Conservation (phyloP, 92 coral and sea anemone species). For the Paragorgia papillata region DNA sequence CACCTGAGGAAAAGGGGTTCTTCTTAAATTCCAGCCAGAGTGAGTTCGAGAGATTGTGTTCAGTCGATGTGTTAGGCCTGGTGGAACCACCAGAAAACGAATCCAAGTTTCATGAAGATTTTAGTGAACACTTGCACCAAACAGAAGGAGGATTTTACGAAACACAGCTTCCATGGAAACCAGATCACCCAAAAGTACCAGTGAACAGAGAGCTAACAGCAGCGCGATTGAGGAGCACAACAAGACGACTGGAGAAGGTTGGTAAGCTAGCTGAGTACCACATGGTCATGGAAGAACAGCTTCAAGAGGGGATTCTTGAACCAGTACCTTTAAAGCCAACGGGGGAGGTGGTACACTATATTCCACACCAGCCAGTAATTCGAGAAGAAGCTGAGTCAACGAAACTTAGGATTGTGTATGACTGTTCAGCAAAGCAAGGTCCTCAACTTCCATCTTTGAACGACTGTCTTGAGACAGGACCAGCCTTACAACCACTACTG, state of each 20-base stretch:
- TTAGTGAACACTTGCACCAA: slow-evolving; percentile 50
- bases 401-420: slow-evolving; percentile 62
- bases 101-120: slow-evolving; percentile 50
- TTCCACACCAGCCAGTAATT: slow-evolving; percentile 62
- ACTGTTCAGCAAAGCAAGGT: slow-evolving; percentile 56
- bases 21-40: slow-evolving; percentile 52
- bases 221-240: slow-evolving; percentile 56
- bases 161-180: slow-evolving; percentile 70
- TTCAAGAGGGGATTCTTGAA: slow-evolving; percentile 41
- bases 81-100: slow-evolving; percentile 23
- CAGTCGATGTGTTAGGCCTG: slow-evolving; percentile 70
- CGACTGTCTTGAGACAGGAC: slow-evolving; percentile 64
- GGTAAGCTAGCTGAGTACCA: not conserved
- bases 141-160: slow-evolving; percentile 55
- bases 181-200: slow-evolving; percentile 54
- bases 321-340: slow-evolving; percentile 50
- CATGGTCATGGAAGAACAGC: slow-evolving; percentile 12
- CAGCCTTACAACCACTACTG: slow-evolving; percentile 57
- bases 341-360: slow-evolving; percentile 21
- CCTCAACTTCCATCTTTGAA: slow-evolving; percentile 45
- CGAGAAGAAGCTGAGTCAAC: slow-evolving; percentile 57
- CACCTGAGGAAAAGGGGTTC: slow-evolving; percentile 60
- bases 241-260: slow-evolving; percentile 55
- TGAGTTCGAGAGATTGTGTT: slow-evolving; percentile 67
- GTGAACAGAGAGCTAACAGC: slow-evolving; percentile 54